Base-by-base conservation (phyloP, 1,140 invertebrate species). In the Diabrotica virgifera region DNA sequence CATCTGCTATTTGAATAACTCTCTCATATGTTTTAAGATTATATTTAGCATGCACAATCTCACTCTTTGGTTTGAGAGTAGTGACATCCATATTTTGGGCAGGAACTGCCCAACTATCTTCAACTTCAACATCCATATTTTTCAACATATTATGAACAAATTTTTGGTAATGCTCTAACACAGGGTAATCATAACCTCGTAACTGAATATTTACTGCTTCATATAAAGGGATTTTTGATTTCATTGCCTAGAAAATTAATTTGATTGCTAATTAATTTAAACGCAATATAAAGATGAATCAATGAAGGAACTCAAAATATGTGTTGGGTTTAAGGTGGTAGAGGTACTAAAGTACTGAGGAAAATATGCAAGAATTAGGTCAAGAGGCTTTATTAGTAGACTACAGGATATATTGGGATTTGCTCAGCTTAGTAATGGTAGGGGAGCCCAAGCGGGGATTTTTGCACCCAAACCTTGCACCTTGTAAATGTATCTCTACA, bases 91-190 rank as follows among this genome's bases (percentile, higher is more conserved):
- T 74, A 61, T 87, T 80, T 78, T 88, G 82, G 46, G 87, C 82
- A 10, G 93, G 92, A 37, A 86, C 83, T 2, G 89, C 86, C 86
- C 89, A 94, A 77, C 89, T 83, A 60, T 93, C 87, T 68, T 89
- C 87, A 38, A 94, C 85, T 70, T 91, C 86, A 62, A 95, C 78
- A 38, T 89, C 88, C 81, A 96, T 82, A 57, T 84, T 80, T 71
- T 87, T 84, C 37, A 90, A 87, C 68, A 91, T 78, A 72, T 84
- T 85, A 72, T 94, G 87, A 56, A 95, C 81, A 73, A 89, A 89
- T 72, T 84, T 86, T 77, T 92, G 91, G 76, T 87, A 95, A 71
- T 80, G 86, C 81, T 96, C 93, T 52, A 96, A 76, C 8, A 92
- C 72, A 9, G 90, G 84, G 80, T 85, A 96, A 76, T 93, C 89